Conservation (phyloP, 1,140 invertebrate genomes). For the Pogonus chalceus region DNA sequence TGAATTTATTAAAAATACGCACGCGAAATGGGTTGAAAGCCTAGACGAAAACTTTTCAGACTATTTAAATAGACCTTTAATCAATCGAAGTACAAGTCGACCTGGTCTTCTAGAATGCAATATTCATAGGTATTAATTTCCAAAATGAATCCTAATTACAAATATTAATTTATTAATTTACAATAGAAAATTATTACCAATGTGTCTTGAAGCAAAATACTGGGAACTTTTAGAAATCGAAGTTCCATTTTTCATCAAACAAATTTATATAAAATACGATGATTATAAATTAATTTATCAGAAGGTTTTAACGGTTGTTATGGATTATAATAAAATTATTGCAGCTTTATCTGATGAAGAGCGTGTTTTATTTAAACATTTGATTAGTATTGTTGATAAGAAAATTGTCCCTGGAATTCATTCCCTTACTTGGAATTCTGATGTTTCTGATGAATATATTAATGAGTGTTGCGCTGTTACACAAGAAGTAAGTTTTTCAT, state of each 20-base stretch:
- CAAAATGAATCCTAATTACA: not conserved
- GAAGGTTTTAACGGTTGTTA: slow-evolving; percentile 60
- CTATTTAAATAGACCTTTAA: slow-evolving; percentile 57
- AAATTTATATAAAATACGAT: slow-evolving; percentile 52
- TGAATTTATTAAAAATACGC: slow-evolving; percentile 49
- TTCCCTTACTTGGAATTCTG: slow-evolving; percentile 66
- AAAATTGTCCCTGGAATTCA: slow-evolving; percentile 70
- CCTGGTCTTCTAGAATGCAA: slow-evolving; percentile 65
- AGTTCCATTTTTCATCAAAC: slow-evolving; percentile 50
- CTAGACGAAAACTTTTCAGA: slow-evolving; percentile 48
- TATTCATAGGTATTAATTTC: slow-evolving; percentile 51
- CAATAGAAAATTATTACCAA: slow-evolving; percentile 42
- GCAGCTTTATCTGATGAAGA: slow-evolving; percentile 45
- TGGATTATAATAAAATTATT: slow-evolving; percentile 74
- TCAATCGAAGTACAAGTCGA: slow-evolving; percentile 51
- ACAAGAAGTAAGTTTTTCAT: slow-evolving; percentile 43
- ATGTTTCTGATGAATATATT: slow-evolving; percentile 65
- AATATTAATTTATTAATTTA: slow-evolving; percentile 8
- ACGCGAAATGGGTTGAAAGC: slow-evolving; percentile 51
- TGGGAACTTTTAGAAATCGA: slow-evolving; percentile 54
- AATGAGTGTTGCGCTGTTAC: slow-evolving; percentile 61
- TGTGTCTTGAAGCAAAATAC: slow-evolving; percentile 57
- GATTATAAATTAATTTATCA: slow-evolving; percentile 58
- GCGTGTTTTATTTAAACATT: slow-evolving; percentile 45
- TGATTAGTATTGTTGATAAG: slow-evolving; percentile 46